phyloP scores from a whole-genome alignment of 2,888 invertebrate species.

The Galerucella calmariensis region DNA sequence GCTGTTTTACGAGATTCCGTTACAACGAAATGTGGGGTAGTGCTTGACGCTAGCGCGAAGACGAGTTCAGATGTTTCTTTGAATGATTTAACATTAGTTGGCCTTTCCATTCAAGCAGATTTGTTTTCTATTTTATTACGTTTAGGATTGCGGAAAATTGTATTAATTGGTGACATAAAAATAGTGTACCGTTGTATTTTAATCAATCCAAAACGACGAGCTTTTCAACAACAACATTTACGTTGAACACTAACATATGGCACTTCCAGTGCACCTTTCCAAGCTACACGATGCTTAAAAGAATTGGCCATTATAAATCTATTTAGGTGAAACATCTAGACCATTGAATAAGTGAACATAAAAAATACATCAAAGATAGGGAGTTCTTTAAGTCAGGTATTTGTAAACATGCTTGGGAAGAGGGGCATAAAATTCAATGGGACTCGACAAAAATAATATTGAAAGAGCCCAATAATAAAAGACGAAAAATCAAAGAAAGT shows the following conservation, averaged over 20 bases:
- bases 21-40: conserved; percentile 40
- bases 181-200: conserved; percentile 40
- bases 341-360: too few relatives aligned
- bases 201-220: conserved; percentile 29
- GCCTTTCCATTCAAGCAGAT: conserved; percentile 33
- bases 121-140: conserved; percentile 38
- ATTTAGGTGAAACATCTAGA: too few relatives aligned
- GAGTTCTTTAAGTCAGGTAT: too few relatives aligned
- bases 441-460: too few relatives aligned
- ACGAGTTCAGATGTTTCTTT: conserved; percentile 18
- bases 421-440: too few relatives aligned
- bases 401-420: too few relatives aligned
- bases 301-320: neutral
- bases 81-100: conserved; percentile 31
- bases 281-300: conserved; percentile 6
- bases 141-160: conserved; percentile 25
- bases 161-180: conserved; percentile 39
- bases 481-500: too few relatives aligned
- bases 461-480: too few relatives aligned
- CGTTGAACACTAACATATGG: conserved; percentile 20
- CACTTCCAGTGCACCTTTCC: conserved; percentile 11
- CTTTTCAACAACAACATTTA: conserved; percentile 31
- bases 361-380: too few relatives aligned
- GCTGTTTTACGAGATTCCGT: neutral
- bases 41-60: conserved; percentile 37